A percentile compares a stretch with the other conserved stretches of the same genome.
These are phyloP conservation scores for Apis laboriosa DNA, from an alignment of 1,140 invertebrate species.

Conservation along the genomic window DNA sequence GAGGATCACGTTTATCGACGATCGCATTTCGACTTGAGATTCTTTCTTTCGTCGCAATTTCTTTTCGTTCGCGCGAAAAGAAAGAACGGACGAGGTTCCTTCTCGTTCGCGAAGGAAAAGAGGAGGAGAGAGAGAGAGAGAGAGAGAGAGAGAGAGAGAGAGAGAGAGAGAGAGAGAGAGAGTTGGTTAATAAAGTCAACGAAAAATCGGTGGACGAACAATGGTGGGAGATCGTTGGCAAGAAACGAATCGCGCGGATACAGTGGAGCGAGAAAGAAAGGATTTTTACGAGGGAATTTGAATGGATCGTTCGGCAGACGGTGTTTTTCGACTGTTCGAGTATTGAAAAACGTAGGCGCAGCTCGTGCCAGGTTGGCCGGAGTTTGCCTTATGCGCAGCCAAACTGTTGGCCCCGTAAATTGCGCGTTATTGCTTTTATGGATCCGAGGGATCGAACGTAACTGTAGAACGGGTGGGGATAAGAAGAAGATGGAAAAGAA, in stretches of 20 bases:
- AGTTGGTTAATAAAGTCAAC: neutral
- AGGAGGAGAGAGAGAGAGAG: no score
- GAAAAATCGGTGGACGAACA: neutral
- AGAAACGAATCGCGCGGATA: constrained; percentile 14
- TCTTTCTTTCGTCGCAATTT: no score
- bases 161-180: neutral
- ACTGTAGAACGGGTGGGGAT: neutral
- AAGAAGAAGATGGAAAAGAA: no score
- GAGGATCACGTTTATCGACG: neutral
- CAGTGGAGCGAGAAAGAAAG: neutral
- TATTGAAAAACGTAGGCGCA: constrained; percentile 44
- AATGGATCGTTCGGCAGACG: constrained; percentile 36
- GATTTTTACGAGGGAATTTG: constrained; percentile 44
- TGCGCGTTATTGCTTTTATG: constrained; percentile 63
- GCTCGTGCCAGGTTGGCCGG: constrained; percentile 55
- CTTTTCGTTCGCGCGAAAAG: no score
- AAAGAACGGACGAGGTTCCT: no score
- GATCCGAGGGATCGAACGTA: constrained; percentile 25
- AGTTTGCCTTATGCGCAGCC: constrained; percentile 49
- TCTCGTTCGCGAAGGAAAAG: no score
- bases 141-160: no score
- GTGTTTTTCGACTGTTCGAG: constrained; percentile 42
- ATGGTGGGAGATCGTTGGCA: neutral
- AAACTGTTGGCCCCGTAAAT: constrained; percentile 63
- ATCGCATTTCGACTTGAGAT: neutral